phyloP scores from a whole-genome alignment of 2,113 vertebrate genomes.

The Scopus umbretta region DNA sequence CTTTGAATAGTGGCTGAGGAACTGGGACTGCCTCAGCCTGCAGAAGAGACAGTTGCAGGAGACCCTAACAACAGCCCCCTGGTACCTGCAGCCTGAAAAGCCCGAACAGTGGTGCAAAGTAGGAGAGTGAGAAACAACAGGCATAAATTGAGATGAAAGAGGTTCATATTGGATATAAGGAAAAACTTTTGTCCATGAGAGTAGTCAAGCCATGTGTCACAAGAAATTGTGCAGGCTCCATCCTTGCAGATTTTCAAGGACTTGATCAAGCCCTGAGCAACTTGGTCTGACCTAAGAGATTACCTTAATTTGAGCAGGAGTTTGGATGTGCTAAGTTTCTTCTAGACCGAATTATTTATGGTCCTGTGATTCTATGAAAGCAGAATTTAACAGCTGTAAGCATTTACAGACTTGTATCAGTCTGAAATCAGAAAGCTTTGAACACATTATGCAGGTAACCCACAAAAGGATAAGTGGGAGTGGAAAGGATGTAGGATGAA shows the following conservation, averaged over 20 bases:
- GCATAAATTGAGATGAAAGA: not conserved
- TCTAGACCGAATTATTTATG: not conserved
- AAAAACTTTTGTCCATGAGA: not conserved
- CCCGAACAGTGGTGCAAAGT: not conserved
- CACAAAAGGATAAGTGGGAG: not conserved
- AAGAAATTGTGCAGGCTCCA: not conserved
- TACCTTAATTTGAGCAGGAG: not conserved
- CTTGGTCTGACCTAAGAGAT: not conserved
- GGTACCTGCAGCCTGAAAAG: not conserved
- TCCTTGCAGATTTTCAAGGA: not conserved
- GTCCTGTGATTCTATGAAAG: not conserved
- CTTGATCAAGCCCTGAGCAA: not conserved
- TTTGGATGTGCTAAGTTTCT: not conserved
- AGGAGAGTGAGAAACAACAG: not conserved
- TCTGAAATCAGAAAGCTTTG: not conserved
- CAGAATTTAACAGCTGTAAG: not conserved
- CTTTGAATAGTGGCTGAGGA: not conserved
- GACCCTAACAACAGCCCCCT: not conserved
- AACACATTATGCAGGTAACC: not conserved
- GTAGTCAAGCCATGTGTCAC: not conserved
- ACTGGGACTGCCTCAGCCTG: not conserved
- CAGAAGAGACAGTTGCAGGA: not conserved
- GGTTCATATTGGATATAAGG: accelerated
- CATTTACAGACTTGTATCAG: not conserved
- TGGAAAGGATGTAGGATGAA: not conserved